Base-by-base conservation (phyloP, 2,888 invertebrate genomes). In the Megastigmus dorsalis region DNA sequence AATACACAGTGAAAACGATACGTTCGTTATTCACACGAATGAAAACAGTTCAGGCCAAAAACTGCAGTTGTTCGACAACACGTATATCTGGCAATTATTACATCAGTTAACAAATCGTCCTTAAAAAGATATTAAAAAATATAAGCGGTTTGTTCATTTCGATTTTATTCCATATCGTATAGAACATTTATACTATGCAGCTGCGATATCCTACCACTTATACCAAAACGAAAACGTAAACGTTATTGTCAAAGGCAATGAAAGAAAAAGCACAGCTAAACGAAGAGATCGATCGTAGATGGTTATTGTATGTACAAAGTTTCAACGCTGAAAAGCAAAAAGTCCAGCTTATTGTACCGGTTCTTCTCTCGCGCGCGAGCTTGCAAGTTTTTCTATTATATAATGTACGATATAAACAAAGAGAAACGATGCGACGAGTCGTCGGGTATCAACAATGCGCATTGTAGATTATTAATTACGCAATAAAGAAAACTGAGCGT, bases 321-420 rank as follows among this genome's bases (percentile, higher is more conserved):
- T 26, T 59, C 38, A n/a, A 68, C 23, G 28, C 18, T 60, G 48
- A n/a, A 15, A 65, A 38, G 26, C 4, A 30, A 62, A n/a, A n/a
- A 10, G 26, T 55, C 36, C 33, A 30, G 55, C 43, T 33, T 7
- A 50, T 28, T 41, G 9, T 28, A 59, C 18, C 26, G 45, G 57
- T 48, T 41, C 23, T 20, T 57, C 48, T 50, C 50, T 45, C 45
- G 50, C 33, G 67, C 55, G 71, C 57, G 41, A 54, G 57, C 52
- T 66, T 66, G 36, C 66, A 67, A 23, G 60, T 72, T 60, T 71
- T 73, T 73, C 52, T 67, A 73, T 59, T 60, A 33, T 23, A 36
- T 66, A 38, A 48, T n/a, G n/a, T n/a, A n/a, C n/a, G n/a, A n/a
- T 41, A 3, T 20, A 26, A 50, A 50, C 3, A 23, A 38, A 38